phyloP scores from a whole-genome alignment of 1,140 invertebrate species.

The Bicyclus anynana region DNA sequence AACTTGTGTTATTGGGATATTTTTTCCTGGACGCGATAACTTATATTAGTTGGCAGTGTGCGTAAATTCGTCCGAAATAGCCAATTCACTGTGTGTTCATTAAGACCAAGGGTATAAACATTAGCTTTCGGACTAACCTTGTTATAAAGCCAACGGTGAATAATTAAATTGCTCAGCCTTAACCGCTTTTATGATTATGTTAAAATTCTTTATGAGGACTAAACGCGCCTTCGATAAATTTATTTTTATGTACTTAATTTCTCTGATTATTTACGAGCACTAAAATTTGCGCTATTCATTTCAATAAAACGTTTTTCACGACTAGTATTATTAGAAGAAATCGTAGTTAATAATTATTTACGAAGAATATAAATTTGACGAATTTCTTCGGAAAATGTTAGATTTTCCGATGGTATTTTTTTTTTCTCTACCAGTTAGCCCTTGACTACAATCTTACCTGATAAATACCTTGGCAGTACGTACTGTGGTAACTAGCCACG shows the following conservation, averaged over 20 bases:
- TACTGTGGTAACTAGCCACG: too few relatives aligned
- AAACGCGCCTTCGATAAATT: neutral
- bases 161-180: slow-evolving; percentile 7
- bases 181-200: slow-evolving; percentile 6
- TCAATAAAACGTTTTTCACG: too few relatives aligned
- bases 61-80: slow-evolving; percentile 45
- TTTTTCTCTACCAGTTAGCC: too few relatives aligned
- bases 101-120: slow-evolving; percentile 19
- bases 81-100: slow-evolving; percentile 38
- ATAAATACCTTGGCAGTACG: too few relatives aligned
- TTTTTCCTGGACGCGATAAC: slow-evolving; percentile 53
- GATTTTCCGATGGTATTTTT: too few relatives aligned
- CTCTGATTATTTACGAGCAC: neutral
- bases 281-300: neutral
- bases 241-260: neutral
- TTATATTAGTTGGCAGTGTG: slow-evolving; percentile 53
- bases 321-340: too few relatives aligned
- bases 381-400: too few relatives aligned
- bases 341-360: too few relatives aligned
- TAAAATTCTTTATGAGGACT: neutral
- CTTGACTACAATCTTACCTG: too few relatives aligned
- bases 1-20: slow-evolving; percentile 53
- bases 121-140: slow-evolving; percentile 11
- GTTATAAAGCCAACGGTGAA: slow-evolving; percentile 6
- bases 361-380: too few relatives aligned